Percentiles rank a stretch among this genome's conserved stretches.
phyloP scores from a whole-genome alignment of 2,888 invertebrate genomes.

The Pemphredon lugubris region DNA sequence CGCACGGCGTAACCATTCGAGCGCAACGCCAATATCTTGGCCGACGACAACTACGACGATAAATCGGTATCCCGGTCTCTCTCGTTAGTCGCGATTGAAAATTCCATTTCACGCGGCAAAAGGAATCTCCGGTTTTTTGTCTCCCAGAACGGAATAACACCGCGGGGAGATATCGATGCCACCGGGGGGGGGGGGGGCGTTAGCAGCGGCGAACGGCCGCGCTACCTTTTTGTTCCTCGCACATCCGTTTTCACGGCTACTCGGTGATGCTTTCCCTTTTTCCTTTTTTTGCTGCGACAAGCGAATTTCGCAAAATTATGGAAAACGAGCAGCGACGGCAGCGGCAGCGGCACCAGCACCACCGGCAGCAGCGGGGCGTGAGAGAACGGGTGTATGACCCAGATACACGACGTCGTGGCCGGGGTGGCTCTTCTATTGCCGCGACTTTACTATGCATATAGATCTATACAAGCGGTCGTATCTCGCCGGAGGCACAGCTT shows the following conservation, averaged over 20 bases:
- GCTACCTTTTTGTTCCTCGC: constrained; percentile 1
- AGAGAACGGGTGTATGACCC: constrained; percentile 57
- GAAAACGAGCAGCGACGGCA: constrained; percentile 42
- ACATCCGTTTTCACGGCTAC: constrained; percentile 19
- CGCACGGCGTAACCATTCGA: no score
- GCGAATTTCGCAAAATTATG: constrained; percentile 41
- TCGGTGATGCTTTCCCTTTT: not conserved
- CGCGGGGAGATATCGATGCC: constrained; percentile 18
- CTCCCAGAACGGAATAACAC: not conserved
- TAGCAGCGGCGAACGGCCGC: not conserved
- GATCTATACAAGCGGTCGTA: constrained; percentile 53
- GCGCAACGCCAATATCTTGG: no score
- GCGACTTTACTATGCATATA: constrained; percentile 61
- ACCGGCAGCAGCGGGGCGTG: constrained; percentile 23
- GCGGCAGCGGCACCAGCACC: constrained; percentile 18
- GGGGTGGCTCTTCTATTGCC: constrained; percentile 55
- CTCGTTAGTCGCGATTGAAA: constrained; percentile 4
- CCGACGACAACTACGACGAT: no score
- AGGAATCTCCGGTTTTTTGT: not conserved
- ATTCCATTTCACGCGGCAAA: constrained; percentile 5
- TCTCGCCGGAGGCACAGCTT: constrained; percentile 53
- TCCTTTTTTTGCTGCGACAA: constrained; percentile 15
- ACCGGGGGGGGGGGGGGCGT: no score
- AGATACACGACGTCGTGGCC: constrained; percentile 55
- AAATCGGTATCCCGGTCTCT: not conserved